Percentiles rank a stretch among this genome's conserved stretches.
Conservation (phyloP, 1,140 invertebrate species). For the Riptortus pedestris region DNA sequence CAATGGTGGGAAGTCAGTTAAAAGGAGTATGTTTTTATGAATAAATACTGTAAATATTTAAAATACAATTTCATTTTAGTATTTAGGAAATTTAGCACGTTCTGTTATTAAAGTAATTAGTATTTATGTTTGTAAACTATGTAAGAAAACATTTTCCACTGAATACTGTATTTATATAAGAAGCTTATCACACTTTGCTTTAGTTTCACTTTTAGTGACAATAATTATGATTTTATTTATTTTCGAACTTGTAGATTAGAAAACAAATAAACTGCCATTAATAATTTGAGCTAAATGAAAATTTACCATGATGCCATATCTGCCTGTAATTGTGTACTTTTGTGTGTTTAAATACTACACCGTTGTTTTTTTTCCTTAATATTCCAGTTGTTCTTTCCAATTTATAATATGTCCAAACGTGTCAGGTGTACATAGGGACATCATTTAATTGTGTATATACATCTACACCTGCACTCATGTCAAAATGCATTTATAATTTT, state of each 20-base stretch:
- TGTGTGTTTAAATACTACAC: not conserved
- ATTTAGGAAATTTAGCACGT: not conserved
- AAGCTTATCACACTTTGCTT: not conserved
- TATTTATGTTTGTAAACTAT: not conserved
- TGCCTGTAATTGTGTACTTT: not conserved
- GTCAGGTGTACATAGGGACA: not conserved
- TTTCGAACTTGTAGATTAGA: constrained; percentile 7
- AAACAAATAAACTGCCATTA: constrained; percentile 12
- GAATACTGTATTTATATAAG: not conserved
- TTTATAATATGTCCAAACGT: not conserved
- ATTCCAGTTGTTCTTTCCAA: not conserved
- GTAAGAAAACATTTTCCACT: constrained; percentile 7
- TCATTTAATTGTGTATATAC: not conserved
- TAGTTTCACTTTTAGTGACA: constrained; percentile 25
- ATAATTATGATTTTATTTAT: constrained; percentile 19
- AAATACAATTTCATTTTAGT: not conserved
- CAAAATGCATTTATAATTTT: constrained; percentile 21
- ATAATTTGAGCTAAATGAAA: not conserved
- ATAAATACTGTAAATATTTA: constrained; percentile 15
- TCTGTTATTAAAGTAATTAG: not conserved
- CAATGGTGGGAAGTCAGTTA: not conserved
- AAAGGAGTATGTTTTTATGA: not conserved
- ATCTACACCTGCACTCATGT: not conserved
- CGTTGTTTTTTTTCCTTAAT: not conserved
- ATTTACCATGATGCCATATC: not conserved